Evolutionary conservation across 2,888 invertebrate genomes (phyloP).

Genomic region (Ischnura elegans): DNA sequence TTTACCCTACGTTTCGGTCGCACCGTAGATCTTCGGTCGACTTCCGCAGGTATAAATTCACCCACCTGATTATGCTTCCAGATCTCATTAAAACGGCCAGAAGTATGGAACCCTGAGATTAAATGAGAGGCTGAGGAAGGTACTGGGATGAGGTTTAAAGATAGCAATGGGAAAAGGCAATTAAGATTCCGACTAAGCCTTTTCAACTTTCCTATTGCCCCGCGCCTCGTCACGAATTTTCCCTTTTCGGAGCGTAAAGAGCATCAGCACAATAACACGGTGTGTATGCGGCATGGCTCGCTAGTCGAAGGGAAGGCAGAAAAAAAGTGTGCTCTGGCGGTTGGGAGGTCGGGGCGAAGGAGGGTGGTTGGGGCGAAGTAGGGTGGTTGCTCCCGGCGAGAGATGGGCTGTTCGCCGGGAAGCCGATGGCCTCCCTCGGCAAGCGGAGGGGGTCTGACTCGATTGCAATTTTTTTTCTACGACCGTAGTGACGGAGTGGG

Average conservation of each 20-base stretch:
- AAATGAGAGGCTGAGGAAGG: not conserved
- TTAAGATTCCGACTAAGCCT: constrained; percentile 28
- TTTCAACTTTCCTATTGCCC: not conserved
- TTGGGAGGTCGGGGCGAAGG: not conserved
- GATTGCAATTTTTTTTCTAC: not conserved
- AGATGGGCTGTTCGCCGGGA: too few species aligned
- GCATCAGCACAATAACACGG: not conserved
- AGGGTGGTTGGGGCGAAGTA: not conserved
- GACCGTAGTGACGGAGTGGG: not conserved
- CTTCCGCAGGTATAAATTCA: constrained; percentile 1
- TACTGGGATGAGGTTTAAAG: not conserved
- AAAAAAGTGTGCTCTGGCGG: not conserved
- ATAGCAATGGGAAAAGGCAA: not conserved
- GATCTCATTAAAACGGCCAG: not conserved
- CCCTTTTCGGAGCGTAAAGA: not conserved
- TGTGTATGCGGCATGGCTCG: not conserved
- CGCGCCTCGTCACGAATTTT: not conserved
- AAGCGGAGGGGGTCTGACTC: not conserved
- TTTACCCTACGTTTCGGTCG: too few species aligned
- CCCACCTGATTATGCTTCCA: not conserved
- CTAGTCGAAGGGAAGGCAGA: not conserved
- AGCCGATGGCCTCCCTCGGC: not conserved
- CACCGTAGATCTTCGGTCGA: not conserved
- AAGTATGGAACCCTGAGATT: not conserved
- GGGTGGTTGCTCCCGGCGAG: not conserved